Conservation (phyloP, 1,140 invertebrate species). For the Sycobia sp. region DNA sequence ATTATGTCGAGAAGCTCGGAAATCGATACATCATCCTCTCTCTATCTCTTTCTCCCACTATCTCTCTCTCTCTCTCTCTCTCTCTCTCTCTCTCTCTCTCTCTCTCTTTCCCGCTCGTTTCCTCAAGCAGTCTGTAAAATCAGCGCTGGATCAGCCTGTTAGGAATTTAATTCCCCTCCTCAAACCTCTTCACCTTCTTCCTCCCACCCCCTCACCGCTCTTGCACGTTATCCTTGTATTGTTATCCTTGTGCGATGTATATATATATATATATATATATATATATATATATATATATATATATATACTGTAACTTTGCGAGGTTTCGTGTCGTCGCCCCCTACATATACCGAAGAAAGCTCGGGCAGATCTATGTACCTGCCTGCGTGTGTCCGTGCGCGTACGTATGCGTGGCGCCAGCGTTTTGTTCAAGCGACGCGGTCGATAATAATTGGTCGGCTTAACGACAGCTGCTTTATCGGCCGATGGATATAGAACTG, state of each 20-base stretch:
- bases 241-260: too few relatives aligned
- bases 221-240: not conserved
- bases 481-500: slow-evolving; percentile 17
- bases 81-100: not conserved
- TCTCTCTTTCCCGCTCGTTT: not conserved
- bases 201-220: not conserved
- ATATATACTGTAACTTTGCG: not conserved
- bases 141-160: not conserved
- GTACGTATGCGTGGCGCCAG: too few relatives aligned
- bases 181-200: not conserved
- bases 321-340: not conserved
- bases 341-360: too few relatives aligned
- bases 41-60: not conserved
- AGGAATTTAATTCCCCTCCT: slow-evolving; percentile 12
- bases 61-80: not conserved
- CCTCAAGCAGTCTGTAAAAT: not conserved
- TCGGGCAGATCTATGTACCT: not conserved
- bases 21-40: slow-evolving; percentile 37
- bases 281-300: too few relatives aligned
- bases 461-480: slow-evolving; percentile 25
- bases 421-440: too few relatives aligned
- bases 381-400: too few relatives aligned
- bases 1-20: too few relatives aligned
- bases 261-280: too few relatives aligned
- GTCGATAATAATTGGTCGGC: slow-evolving; percentile 28